phyloP scores from a whole-genome alignment of 2,113 vertebrate genomes.

The Ictalurus punctatus region DNA sequence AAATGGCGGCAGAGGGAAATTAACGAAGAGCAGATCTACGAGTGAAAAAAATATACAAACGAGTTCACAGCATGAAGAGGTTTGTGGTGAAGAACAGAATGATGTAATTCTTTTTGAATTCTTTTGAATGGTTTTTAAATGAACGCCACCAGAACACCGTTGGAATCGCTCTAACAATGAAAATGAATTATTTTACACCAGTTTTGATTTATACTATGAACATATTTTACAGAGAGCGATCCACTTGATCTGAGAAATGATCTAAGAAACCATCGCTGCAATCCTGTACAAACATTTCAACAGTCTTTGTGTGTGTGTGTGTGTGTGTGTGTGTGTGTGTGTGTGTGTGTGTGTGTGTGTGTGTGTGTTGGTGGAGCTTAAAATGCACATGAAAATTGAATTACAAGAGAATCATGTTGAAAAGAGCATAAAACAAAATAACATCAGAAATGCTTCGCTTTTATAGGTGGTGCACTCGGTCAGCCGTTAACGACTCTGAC shows the following conservation, averaged over 20 bases:
- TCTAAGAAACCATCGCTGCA: neutral
- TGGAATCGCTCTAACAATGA: neutral
- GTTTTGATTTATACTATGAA: neutral
- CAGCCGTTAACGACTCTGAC: slow-evolving; percentile 17
- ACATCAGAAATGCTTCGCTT: neutral
- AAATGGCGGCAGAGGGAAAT: slow-evolving; percentile 18
- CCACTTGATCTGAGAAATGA: neutral
- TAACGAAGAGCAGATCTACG: slow-evolving; percentile 41
- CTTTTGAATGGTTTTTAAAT: neutral
- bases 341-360: neutral
- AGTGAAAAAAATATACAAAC: slow-evolving; percentile 9
- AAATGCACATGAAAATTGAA: neutral
- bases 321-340: neutral
- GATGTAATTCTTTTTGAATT: neutral
- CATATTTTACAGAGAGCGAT: neutral
- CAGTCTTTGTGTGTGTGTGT: neutral
- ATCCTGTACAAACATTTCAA: neutral
- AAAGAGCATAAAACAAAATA: neutral
- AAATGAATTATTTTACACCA: neutral
- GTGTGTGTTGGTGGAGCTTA: neutral
- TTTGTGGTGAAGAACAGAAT: slow-evolving; percentile 8
- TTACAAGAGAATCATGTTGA: neutral
- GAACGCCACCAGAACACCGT: neutral
- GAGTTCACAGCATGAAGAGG: neutral
- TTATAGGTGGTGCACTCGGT: neutral